Evolutionary conservation across 2,113 vertebrate genomes (phyloP).

Genomic region (Casuarius casuarius): DNA sequence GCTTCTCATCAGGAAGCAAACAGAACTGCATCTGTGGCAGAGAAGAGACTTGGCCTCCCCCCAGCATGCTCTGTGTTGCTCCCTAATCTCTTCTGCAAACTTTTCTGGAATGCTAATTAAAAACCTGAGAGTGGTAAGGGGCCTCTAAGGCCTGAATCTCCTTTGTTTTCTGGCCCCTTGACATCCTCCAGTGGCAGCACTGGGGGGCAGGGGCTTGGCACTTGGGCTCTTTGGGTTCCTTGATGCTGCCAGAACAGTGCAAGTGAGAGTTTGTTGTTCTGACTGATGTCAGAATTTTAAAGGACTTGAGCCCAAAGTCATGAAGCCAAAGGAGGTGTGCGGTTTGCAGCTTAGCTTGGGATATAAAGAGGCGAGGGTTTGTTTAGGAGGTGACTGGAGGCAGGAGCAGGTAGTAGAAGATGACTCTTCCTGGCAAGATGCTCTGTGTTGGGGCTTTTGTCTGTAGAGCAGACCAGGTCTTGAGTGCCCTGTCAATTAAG

Average conservation of each 20-base stretch:
- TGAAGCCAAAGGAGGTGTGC: background rate
- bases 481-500: conserved; percentile 73
- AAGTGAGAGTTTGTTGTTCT: background rate
- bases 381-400: background rate
- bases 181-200: background rate
- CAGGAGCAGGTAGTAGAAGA: background rate
- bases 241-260: background rate
- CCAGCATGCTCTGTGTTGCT: background rate
- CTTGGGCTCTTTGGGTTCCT: background rate
- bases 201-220: rapidly evolving
- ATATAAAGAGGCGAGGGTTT: background rate
- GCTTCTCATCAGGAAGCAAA: background rate
- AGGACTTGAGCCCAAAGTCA: background rate
- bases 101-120: background rate
- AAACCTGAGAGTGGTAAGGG: background rate
- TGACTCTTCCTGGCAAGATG: conserved; percentile 53
- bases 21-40: conserved; percentile 10
- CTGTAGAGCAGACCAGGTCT: conserved; percentile 59
- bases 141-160: background rate
- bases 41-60: background rate
- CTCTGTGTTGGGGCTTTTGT: conserved; percentile 22
- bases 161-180: background rate
- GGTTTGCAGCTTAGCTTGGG: background rate
- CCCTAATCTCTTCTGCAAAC: background rate
- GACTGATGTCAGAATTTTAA: background rate